Percentiles rank a stretch among this genome's conserved stretches.
These are phyloP conservation scores for Linhomoeus sp. DNA, from an alignment of 2,888 invertebrate species.

Conservation along the genomic window DNA sequence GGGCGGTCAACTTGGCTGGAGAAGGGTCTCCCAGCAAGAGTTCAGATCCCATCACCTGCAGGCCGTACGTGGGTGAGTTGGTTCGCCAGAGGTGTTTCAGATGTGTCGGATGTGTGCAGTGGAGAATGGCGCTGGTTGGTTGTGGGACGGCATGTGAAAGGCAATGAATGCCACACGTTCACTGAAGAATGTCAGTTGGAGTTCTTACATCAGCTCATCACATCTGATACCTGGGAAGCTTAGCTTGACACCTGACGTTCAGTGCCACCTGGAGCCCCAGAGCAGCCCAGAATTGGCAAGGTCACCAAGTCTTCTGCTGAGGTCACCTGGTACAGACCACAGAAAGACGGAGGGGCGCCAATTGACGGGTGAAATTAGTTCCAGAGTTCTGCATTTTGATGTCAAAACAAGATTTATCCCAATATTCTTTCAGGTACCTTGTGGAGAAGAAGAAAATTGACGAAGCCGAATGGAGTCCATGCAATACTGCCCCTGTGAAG, in stretches of 20 bases:
- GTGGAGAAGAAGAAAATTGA: conserved; percentile 23
- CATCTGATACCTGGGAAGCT: too few relatives aligned
- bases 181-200: too few relatives aligned
- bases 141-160: too few relatives aligned
- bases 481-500: conserved; percentile 64
- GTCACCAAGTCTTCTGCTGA: conserved; percentile 26
- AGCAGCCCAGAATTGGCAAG: conserved; percentile 23
- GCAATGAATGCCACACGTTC: too few relatives aligned
- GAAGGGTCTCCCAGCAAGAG: conserved; percentile 71
- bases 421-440: conserved; percentile 14
- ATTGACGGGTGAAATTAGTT: conserved; percentile 55
- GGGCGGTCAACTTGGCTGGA: conserved; percentile 79
- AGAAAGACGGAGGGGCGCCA: conserved; percentile 36
- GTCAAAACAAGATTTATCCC: too few relatives aligned
- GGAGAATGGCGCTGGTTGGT: too few relatives aligned
- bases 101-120: too few relatives aligned
- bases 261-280: conserved; percentile 23
- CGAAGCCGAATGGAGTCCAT: conserved; percentile 71
- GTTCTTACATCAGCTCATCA: too few relatives aligned
- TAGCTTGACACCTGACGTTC: too few relatives aligned
- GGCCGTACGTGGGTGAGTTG: conserved; percentile 63
- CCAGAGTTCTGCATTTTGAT: too few relatives aligned
- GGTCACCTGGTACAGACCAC: conserved; percentile 33
- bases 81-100: too few relatives aligned
- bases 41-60: conserved; percentile 59